A percentile compares a stretch with the other conserved stretches of the same genome.
Evolutionary conservation across 2,797 vertebrate genomes (phyloP).

Genomic region (Myotis myotis): DNA sequence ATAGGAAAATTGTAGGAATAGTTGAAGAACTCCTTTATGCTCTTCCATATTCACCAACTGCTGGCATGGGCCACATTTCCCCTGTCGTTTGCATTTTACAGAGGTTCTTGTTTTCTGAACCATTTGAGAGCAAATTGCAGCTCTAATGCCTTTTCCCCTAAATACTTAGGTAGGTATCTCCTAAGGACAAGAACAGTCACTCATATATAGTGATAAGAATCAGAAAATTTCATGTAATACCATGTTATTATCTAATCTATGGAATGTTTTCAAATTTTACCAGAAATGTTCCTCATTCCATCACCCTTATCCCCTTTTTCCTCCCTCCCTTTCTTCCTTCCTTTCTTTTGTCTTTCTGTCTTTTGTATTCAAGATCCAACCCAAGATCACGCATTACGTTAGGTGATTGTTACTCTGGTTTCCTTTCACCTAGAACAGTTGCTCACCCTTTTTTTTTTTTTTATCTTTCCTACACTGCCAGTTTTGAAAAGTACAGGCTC

Average conservation of each 20-base stretch:
- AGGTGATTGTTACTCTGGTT: neutral
- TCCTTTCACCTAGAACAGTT: neutral
- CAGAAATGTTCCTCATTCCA: neutral
- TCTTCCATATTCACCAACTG: neutral
- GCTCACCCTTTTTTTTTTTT: neutral
- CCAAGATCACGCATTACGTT: neutral
- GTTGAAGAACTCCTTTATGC: neutral
- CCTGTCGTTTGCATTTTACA: neutral
- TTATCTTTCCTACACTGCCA: neutral
- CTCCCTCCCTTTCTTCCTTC: neutral
- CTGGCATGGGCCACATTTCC: neutral
- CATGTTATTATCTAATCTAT: neutral
- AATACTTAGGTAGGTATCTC: neutral
- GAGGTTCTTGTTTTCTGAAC: neutral
- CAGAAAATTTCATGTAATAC: neutral
- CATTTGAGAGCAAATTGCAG: neutral
- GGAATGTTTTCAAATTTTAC: neutral
- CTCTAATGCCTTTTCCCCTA: neutral
- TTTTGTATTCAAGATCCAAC: neutral
- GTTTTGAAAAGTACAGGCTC: neutral
- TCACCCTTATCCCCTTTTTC: neutral
- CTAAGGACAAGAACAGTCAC: neutral
- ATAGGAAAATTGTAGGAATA: neutral
- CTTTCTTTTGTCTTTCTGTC: neutral
- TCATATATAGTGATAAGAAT: neutral